phyloP scores from a whole-genome alignment of 2,113 vertebrate genomes.

The Ailuropoda melanoleuca region DNA sequence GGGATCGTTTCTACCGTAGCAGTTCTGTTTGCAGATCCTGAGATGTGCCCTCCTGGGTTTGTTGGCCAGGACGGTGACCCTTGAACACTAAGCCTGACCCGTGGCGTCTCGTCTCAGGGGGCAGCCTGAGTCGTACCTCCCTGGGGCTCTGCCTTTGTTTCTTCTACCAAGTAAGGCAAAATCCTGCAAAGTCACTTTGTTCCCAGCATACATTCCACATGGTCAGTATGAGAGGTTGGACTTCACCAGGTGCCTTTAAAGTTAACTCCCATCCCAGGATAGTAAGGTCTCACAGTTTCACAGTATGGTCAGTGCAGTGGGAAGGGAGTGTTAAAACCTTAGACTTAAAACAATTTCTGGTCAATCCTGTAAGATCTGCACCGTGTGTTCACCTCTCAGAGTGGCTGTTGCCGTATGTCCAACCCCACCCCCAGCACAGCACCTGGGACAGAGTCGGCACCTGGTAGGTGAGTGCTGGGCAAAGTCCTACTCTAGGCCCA shows the following conservation, averaged over 20 bases:
- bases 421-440: accelerated
- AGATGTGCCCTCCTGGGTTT: accelerated
- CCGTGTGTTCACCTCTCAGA: accelerated
- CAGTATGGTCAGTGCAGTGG: not conserved
- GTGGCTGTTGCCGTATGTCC: not conserved
- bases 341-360: accelerated
- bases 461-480: accelerated
- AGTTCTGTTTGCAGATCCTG: accelerated
- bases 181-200: accelerated
- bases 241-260: not conserved
- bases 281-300: accelerated
- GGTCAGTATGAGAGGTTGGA: not conserved
- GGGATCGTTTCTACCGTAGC: not conserved
- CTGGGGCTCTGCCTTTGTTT: accelerated
- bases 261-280: accelerated
- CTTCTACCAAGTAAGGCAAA: accelerated
- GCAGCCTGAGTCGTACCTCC: accelerated
- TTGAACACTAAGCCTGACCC: accelerated
- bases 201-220: accelerated
- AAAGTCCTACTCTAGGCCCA: accelerated
- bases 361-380: accelerated
- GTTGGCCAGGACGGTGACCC: accelerated
- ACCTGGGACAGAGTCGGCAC: not conserved
- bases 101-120: accelerated
- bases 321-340: not conserved